Base-by-base conservation (phyloP, 2,113 vertebrate species). In the Bubo bubo region DNA sequence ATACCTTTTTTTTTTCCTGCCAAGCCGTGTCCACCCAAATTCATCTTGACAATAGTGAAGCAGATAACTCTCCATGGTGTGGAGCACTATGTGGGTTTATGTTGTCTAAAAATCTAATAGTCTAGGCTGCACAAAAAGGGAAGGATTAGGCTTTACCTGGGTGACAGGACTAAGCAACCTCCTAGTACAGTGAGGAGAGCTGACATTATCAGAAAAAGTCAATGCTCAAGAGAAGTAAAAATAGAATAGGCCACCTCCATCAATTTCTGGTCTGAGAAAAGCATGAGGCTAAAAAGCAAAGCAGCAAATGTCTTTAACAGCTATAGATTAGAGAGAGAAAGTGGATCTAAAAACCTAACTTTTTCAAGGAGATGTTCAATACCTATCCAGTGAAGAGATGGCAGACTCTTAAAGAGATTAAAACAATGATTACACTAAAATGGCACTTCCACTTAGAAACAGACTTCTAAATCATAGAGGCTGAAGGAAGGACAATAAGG, bases 261-360 rank as follows among this genome's bases (percentile, higher is more conserved):
- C 97, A 96, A 85, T 96, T 97, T 94, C 79, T 91, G 67, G 49
- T 71, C 81, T 39, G 72, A 85, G 87, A 92, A 96, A 94, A 95
- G 80, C 50, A 83, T 1, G 37, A 90, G 72, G 53, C 91, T 86
- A 80, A 95, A 96, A 95, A 79, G 89, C 88, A 94, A 89, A 90
- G 86, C 52, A 93, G 82, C 2, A 41, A 89, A 95, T 95, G 63
- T 96, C 87, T 88, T 95, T 90, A 95, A 79, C 79, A 94, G 79
- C 74, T 93, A 91, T 94, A 94, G 96, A 97, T 98, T 96, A 97
- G 91, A 70, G 85, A 90, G 81, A 70, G 63, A 91, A 94, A 96
- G 93, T 96, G 93, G 94, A 96, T 97, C 96, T 96, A 77, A 92
- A 97, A 97, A 95, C 91, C 83, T 92, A 63, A 41, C 77, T 91